Evolutionary conservation across 2,113 vertebrate species (phyloP).

Genomic region (Merops nubicus): DNA sequence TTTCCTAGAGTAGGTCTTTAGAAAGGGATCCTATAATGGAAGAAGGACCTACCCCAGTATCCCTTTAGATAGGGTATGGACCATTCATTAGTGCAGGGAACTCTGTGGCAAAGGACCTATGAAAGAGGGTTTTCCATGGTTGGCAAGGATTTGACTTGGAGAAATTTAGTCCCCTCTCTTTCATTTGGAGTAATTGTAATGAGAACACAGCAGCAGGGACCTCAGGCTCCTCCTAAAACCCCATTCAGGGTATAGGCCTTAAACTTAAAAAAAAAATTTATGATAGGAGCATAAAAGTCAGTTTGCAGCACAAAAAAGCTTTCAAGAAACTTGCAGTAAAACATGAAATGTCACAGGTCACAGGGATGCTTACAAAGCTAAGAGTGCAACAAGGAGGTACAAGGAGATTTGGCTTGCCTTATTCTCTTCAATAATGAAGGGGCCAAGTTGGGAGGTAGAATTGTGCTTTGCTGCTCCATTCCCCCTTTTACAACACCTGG

Average conservation of each 20-base stretch:
- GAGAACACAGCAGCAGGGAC: background rate
- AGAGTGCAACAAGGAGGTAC: background rate
- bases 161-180: background rate
- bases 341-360: background rate
- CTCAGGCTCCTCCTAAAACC: accelerated
- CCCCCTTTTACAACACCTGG: background rate
- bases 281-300: background rate
- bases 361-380: background rate
- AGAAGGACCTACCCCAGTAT: background rate
- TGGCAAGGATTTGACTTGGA: background rate
- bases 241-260: background rate
- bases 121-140: background rate
- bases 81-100: background rate
- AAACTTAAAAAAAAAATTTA: background rate
- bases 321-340: background rate
- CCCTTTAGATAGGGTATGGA: background rate
- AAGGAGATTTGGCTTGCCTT: background rate
- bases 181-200: background rate
- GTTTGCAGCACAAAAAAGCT: background rate
- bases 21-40: background rate
- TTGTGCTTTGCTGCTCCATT: background rate
- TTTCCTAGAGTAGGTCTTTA: background rate
- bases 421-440: background rate
- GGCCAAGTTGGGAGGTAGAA: background rate
- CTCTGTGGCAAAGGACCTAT: background rate